phyloP scores from a whole-genome alignment of 1,140 invertebrate genomes.

The Ceratitis capitata region DNA sequence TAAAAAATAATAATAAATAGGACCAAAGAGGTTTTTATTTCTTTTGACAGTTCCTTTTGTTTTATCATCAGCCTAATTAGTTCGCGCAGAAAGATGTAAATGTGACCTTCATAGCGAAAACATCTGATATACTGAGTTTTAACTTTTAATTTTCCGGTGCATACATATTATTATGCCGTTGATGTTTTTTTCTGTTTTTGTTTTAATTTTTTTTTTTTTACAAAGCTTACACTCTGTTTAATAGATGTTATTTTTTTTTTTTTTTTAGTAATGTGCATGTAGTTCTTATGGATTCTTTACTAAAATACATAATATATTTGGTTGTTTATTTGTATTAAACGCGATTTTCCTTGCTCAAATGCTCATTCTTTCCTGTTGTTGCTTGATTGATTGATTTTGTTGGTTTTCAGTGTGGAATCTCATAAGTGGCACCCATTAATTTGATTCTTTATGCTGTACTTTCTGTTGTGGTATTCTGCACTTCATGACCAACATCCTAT shows the following conservation, averaged over 20 bases:
- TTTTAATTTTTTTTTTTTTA: too few species aligned
- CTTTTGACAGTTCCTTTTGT: background rate
- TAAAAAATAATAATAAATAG: constrained; percentile 31
- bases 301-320: background rate
- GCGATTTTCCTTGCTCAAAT: background rate
- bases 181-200: too few species aligned
- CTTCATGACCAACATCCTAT: constrained; percentile 63
- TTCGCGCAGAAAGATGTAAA: background rate
- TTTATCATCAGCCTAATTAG: constrained; percentile 6
- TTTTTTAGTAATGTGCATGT: background rate
- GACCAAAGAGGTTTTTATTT: background rate
- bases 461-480: constrained; percentile 65
- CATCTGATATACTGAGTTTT: background rate
- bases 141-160: background rate
- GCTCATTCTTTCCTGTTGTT: background rate
- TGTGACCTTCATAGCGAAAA: background rate
- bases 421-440: constrained; percentile 1
- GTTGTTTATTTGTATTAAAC: background rate
- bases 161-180: too few species aligned
- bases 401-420: background rate
- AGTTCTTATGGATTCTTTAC: background rate
- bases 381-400: background rate
- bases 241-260: constrained; percentile 10
- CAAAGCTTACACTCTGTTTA: constrained; percentile 2
- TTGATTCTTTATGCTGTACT: constrained; percentile 57